Percentiles rank a stretch among this genome's conserved stretches.
These are phyloP conservation scores for Syngnathus rostellatus DNA, from an alignment of 2,797 vertebrate species.

Conservation along the genomic window DNA sequence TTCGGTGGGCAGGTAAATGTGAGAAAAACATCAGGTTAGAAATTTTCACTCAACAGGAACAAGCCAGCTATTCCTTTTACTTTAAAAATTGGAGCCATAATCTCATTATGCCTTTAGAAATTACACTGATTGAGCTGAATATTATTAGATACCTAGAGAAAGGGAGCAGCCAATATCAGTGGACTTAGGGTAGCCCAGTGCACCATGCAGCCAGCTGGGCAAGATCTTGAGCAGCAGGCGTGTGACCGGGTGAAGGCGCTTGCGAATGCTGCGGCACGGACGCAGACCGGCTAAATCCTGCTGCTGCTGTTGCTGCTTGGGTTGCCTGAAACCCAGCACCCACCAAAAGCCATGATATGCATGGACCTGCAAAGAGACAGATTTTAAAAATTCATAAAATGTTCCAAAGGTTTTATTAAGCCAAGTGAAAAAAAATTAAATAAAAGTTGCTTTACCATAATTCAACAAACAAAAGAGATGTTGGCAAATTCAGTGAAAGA, in stretches of 20 bases:
- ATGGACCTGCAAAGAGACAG: conserved; percentile 41
- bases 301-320: conserved; percentile 3
- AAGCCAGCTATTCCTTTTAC: no score
- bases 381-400: no score
- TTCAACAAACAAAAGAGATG: not conserved
- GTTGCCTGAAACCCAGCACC: conserved; percentile 49
- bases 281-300: conserved; percentile 15
- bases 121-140: not conserved
- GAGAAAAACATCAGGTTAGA: no score
- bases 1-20: no score
- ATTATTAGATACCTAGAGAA: conserved; percentile 57
- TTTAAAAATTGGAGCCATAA: not conserved
- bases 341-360: conserved; percentile 55
- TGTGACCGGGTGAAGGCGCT: conserved; percentile 46
- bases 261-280: conserved; percentile 56
- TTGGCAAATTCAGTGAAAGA: no score
- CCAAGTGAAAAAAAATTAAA: no score
- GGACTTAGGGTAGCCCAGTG: conserved; percentile 63
- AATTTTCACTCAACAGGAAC: no score
- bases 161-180: conserved; percentile 55
- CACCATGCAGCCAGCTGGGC: conserved; percentile 62
- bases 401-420: not conserved
- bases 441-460: not conserved
- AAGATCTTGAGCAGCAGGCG: conserved; percentile 62
- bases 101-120: not conserved